Percentiles rank a stretch among this genome's conserved stretches.
phyloP scores from a whole-genome alignment of 2,888 invertebrate genomes.

The Horisme vitalbata region DNA sequence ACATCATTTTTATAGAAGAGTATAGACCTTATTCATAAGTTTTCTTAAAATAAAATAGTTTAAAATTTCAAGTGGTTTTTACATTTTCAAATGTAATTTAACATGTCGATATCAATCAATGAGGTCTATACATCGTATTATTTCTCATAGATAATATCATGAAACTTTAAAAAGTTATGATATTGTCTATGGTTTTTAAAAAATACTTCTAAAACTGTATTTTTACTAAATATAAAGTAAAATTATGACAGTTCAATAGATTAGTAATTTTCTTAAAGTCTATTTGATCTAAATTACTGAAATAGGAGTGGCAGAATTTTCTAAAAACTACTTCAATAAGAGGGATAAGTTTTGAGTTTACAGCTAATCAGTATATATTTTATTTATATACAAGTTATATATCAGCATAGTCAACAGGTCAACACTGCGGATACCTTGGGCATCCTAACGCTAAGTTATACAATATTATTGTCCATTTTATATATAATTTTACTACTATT shows the following conservation, averaged over 20 bases:
- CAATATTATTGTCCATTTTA: slow-evolving; percentile 65
- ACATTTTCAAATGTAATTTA: too few species aligned
- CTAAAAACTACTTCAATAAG: slow-evolving; percentile 41
- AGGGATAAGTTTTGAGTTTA: slow-evolving; percentile 80
- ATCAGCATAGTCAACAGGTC: slow-evolving; percentile 72
- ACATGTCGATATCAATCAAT: too few species aligned
- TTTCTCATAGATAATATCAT: slow-evolving; percentile 45
- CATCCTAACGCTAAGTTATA: slow-evolving; percentile 80
- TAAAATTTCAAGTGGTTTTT: too few species aligned
- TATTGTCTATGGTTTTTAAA: slow-evolving; percentile 41
- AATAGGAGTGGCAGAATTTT: slow-evolving; percentile 59
- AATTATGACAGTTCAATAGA: slow-evolving; percentile 38
- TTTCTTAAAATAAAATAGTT: too few species aligned
- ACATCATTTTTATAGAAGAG: slow-evolving; percentile 25
- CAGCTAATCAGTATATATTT: slow-evolving; percentile 48
- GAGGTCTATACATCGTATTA: slow-evolving; percentile 18
- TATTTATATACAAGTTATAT: slow-evolving; percentile 47
- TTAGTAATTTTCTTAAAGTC: neutral
- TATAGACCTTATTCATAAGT: slow-evolving; percentile 18
- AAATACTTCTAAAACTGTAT: slow-evolving; percentile 17
- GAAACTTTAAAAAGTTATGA: slow-evolving; percentile 44
- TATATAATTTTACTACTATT: slow-evolving; percentile 77
- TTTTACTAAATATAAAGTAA: slow-evolving; percentile 31
- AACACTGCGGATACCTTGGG: slow-evolving; percentile 78
- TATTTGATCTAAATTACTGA: slow-evolving; percentile 14